Evolutionary conservation across 2,888 invertebrate genomes (phyloP).

Genomic region (Ophonus ardosiacus): DNA sequence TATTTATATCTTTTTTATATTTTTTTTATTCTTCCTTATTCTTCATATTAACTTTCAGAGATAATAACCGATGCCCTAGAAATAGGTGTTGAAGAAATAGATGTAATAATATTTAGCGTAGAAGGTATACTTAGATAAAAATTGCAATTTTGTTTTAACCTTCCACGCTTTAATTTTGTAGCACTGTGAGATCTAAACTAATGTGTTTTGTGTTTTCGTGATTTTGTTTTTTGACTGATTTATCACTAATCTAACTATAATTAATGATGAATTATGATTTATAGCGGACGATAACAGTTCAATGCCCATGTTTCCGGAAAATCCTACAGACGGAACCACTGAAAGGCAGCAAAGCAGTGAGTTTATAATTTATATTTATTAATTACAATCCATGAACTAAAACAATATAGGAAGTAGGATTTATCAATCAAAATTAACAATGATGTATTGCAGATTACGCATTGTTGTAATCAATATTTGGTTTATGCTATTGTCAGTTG

Average conservation of each 20-base stretch:
- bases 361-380: slow-evolving; percentile 66
- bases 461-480: no score
- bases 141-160: neutral
- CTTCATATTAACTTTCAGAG: slow-evolving; percentile 9
- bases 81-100: neutral
- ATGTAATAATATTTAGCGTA: slow-evolving; percentile 16
- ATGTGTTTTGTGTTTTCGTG: neutral
- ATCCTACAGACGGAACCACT: neutral
- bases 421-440: no score
- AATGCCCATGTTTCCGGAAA: slow-evolving; percentile 27
- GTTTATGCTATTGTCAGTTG: no score
- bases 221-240: neutral
- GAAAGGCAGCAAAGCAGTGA: slow-evolving; percentile 79
- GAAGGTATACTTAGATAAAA: slow-evolving; percentile 7
- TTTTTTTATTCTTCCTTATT: neutral
- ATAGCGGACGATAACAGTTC: slow-evolving; percentile 36
- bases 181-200: neutral
- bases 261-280: slow-evolving; percentile 27
- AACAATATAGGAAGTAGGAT: no score
- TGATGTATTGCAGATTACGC: no score
- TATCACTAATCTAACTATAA: neutral
- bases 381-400: no score
- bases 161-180: slow-evolving; percentile 11
- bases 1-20: neutral
- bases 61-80: neutral